phyloP scores from a whole-genome alignment of 2,797 vertebrate species.

The Mormyrus hasselquistii region DNA sequence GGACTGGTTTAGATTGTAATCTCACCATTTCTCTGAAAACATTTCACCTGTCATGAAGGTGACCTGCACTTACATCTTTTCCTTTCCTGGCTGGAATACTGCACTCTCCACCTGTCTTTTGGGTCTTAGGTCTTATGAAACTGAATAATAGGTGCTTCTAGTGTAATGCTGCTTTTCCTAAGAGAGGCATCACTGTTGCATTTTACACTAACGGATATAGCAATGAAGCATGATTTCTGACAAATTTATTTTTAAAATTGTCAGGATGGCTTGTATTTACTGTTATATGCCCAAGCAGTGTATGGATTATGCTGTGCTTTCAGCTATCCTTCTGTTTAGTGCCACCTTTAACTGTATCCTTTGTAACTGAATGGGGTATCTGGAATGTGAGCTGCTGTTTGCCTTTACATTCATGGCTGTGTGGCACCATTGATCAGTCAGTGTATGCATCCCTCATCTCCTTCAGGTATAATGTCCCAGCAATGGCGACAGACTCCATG shows the following conservation, averaged over 20 bases:
- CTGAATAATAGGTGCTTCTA: not conserved
- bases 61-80: not conserved
- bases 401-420: not conserved
- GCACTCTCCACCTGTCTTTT: not conserved
- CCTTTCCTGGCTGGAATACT: not conserved
- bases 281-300: not conserved
- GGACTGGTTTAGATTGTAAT: not conserved
- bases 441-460: constrained; percentile 21
- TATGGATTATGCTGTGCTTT: not conserved
- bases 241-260: not conserved
- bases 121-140: not conserved
- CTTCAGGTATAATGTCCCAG: constrained; percentile 68
- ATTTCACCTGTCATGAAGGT: not conserved
- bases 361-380: not conserved
- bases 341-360: not conserved
- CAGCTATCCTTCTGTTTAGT: not conserved
- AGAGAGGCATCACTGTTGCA: not conserved
- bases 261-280: not conserved
- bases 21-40: not conserved
- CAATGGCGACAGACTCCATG: constrained; percentile 73
- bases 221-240: not conserved
- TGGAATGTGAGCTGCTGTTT: not conserved
- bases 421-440: not conserved
- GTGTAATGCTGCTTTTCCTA: not conserved
- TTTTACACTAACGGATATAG: not conserved